Conservation (phyloP, 2,797 vertebrate species). For the Todus mexicanus region DNA sequence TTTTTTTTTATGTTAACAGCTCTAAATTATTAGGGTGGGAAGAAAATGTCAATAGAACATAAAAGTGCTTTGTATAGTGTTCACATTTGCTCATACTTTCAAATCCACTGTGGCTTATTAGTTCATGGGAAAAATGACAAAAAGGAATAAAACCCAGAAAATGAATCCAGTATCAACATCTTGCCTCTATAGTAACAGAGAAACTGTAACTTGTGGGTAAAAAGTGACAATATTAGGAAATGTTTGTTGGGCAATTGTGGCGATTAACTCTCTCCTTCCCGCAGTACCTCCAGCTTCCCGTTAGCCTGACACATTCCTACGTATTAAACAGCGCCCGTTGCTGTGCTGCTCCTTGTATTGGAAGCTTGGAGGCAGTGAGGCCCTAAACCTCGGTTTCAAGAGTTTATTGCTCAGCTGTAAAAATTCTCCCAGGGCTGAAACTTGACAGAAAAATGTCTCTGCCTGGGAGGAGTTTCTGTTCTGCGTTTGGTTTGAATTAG, state of each 20-base stretch:
- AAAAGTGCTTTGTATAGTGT: conserved; percentile 69
- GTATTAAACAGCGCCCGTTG: not conserved
- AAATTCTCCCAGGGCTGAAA: conserved; percentile 61
- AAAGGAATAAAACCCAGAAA: conserved; percentile 71
- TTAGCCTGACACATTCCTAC: not conserved
- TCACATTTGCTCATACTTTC: conserved; percentile 67
- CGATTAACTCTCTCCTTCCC: conserved; percentile 19
- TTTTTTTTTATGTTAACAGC: conserved; percentile 64
- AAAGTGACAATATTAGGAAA: conserved; percentile 62
- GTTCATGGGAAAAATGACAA: conserved; percentile 78
- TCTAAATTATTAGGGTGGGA: conserved; percentile 71
- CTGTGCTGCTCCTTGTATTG: not conserved
- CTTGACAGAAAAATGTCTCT: conserved; percentile 31
- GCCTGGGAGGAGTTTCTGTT: conserved; percentile 51
- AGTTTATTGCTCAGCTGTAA: conserved; percentile 60
- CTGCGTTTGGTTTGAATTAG: conserved; percentile 64
- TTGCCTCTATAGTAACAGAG: conserved; percentile 72
- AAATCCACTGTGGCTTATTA: conserved; percentile 76
- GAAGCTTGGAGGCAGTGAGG: not conserved
- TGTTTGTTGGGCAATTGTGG: not conserved
- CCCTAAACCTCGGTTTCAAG: conserved; percentile 24
- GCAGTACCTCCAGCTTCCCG: not conserved
- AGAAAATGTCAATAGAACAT: conserved; percentile 70
- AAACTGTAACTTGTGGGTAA: conserved; percentile 60
- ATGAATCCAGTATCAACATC: conserved; percentile 75